A percentile compares a stretch with the other conserved stretches of the same genome.
phyloP scores from a whole-genome alignment of 2,113 vertebrate species.

The Epinephelus moara region DNA sequence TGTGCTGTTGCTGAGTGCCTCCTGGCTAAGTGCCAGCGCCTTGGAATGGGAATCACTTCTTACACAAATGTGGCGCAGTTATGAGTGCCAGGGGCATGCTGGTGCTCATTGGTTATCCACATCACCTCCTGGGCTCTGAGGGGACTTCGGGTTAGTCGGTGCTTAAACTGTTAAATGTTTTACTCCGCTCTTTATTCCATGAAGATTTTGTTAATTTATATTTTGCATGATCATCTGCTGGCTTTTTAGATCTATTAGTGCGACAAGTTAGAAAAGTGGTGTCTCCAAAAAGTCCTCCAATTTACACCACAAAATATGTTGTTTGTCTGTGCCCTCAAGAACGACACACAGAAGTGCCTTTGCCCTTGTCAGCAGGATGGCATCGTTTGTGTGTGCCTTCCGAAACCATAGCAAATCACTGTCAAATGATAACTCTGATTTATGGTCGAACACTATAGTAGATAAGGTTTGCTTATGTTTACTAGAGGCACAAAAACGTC shows the following conservation, averaged over 20 bases:
- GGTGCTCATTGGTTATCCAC: slow-evolving; percentile 34
- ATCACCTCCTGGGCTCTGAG: slow-evolving; percentile 17
- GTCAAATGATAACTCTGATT: neutral
- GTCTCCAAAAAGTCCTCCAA: neutral
- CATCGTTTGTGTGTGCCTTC: neutral
- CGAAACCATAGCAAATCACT: neutral
- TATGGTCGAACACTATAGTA: neutral
- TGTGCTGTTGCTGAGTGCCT: slow-evolving; percentile 51
- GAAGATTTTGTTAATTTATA: neutral
- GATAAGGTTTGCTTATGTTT: neutral
- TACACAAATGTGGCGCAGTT: slow-evolving; percentile 50
- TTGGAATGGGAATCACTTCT: slow-evolving; percentile 55
- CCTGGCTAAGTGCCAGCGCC: slow-evolving; percentile 53
- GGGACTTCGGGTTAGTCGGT: neutral
- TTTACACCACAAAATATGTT: neutral
- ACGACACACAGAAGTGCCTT: no score
- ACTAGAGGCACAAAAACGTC: neutral
- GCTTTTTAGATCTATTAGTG: neutral
- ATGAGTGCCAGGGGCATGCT: slow-evolving; percentile 22
- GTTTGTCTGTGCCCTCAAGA: neutral
- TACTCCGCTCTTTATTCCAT: neutral
- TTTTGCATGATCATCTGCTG: neutral
- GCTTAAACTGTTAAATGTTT: slow-evolving; percentile 21
- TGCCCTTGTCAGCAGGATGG: neutral
- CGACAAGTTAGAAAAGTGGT: neutral